Percentiles rank a stretch among this genome's conserved stretches.
Evolutionary conservation across 2,888 invertebrate genomes (phyloP).

Genomic region (Philereme vetulata): DNA sequence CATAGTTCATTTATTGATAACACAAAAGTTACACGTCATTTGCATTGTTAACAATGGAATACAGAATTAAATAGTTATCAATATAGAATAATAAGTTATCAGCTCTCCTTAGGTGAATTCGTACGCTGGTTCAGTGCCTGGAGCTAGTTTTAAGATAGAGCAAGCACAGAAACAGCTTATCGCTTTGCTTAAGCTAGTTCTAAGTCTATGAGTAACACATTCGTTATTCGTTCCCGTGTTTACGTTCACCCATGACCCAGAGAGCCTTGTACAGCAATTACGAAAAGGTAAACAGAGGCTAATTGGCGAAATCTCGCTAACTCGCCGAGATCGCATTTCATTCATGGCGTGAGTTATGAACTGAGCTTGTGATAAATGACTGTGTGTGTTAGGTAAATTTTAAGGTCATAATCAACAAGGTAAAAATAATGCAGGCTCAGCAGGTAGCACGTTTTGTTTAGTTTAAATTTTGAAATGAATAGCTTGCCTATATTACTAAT

Average conservation of each 20-base stretch:
- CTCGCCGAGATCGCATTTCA: constrained; percentile 29
- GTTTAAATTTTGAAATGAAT: neutral
- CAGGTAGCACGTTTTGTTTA: neutral
- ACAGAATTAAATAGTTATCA: too few species aligned
- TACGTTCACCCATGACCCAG: constrained; percentile 67
- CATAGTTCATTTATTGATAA: too few species aligned
- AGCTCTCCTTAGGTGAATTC: too few species aligned
- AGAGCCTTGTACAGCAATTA: constrained; percentile 61
- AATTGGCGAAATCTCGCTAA: constrained; percentile 48
- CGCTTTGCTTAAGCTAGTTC: constrained; percentile 27
- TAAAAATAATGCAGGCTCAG: neutral
- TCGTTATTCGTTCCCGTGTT: constrained; percentile 65
- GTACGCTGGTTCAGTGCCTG: too few species aligned
- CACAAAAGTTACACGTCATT: too few species aligned
- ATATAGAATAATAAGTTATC: too few species aligned
- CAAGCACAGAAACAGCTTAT: neutral
- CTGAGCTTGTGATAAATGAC: constrained; percentile 15
- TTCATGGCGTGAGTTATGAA: constrained; percentile 26
- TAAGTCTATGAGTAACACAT: constrained; percentile 50
- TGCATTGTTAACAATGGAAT: too few species aligned
- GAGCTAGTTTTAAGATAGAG: too few species aligned
- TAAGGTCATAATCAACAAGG: constrained; percentile 16
- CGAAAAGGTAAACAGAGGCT: constrained; percentile 42
- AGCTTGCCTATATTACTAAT: too few species aligned
- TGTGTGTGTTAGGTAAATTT: constrained; percentile 2